Base-by-base conservation (phyloP, 2,113 vertebrate genomes). In the Corythornis madagascariensis region DNA sequence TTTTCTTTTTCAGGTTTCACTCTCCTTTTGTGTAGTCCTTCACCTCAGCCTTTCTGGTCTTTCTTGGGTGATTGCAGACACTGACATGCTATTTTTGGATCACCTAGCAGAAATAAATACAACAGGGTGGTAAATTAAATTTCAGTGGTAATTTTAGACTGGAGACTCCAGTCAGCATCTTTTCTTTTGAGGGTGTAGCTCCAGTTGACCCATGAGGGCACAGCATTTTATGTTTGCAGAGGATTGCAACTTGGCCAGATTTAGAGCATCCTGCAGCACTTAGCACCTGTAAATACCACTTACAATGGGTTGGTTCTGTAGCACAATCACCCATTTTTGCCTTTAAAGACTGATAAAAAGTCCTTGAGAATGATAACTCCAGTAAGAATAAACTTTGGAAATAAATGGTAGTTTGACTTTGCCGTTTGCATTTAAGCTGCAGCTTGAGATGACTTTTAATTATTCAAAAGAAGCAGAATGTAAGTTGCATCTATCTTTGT, bases 401-500 rank as follows among this genome's bases (percentile, higher is more conserved):
- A 88, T 88, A 93, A 86, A 93, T 90, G 73, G 73, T 83, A 69
- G 73, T 35, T 75, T 84, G 77, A 89, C 66, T 90, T 95, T 94
- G 74, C 89, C 67, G 82, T 92, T 94, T 93, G 59, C 90, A 56
- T 96, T 92, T 90, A 56, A 50, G 67, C 60, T 91, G 86, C 76
- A 86, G 65, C 73, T 81, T 80, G 83, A 90, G 86, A 96, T 77
- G 76, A 43, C 65, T 92, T 94, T 95, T 96, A 94, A 93, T 92
- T 94, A 95, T 94, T 92, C 67, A 93, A 42, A 72, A 81, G 81
- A 87, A 53, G 80, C 63, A 88, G 73, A 86, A 90, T 43, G 48
- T 81, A 88, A 92, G 80, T 50, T 21, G 2, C 56, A 82, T 89
- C 83, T 91, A 40, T 89, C 91, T 92, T 93, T 88, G 53, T 82